Base-by-base conservation (phyloP, 2,888 invertebrate species). In the Idaea dimidiata region DNA sequence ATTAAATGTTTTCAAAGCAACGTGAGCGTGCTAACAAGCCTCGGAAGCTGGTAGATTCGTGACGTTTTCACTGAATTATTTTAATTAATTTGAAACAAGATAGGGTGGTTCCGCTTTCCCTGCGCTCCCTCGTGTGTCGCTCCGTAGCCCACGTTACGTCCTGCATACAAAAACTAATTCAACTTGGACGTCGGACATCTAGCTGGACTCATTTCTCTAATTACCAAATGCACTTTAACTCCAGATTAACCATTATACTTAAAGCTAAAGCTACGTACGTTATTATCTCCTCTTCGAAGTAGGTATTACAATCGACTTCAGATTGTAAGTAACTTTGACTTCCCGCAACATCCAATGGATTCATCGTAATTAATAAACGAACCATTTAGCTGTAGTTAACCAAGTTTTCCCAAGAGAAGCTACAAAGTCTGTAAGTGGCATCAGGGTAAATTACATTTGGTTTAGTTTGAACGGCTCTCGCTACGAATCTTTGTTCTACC, bases 61-160 rank as follows among this genome's bases (percentile, higher is more conserved):
- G 80, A 79, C 79, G 74, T 76, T 82, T 80, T 74, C 74, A 76
- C 75, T 72, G 74, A 79, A 79, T 81, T 78, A 81, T 83, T 83
- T 82, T 82, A 83, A 83, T 83, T 81, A 83, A 82, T 80, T 76
- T 78, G 77, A 75, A 72, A 71, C 74, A 72, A 74, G 77, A 74
- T 72, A 71, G 71, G 70, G 72, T 62, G 68, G 70, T 70, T 69
- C 66, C 68, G 65, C 66, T 68, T 64, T 60, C 65, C 56, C 68
- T 66, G 62, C 58, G 62, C 66, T 60, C 65, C 62, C 66, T 66
- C 66, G 62, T 65, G 65, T 69, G 69, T 71, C 64, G 64, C 66
- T 62, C 60, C 62, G 56, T 63, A 43, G 10, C 43, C 62, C 61
- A 64, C 62, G 54, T 66, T 63, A 66, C 64, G 58, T 66, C 59